phyloP scores from a whole-genome alignment of 1,140 invertebrate genomes.

The Euura lappo region DNA sequence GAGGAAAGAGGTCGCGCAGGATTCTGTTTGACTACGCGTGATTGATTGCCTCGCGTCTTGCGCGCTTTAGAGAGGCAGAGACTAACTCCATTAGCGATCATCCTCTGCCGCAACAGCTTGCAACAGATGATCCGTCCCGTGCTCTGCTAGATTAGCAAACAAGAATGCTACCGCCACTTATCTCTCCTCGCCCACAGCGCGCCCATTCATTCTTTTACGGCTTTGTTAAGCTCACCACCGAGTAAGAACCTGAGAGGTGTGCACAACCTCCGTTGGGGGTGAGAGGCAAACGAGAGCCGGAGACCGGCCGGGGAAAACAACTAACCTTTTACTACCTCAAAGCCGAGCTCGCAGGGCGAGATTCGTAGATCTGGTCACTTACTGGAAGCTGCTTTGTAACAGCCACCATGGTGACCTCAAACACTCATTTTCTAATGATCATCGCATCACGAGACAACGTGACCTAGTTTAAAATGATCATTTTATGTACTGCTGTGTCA shows the following conservation, averaged over 20 bases:
- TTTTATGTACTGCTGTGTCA: no score
- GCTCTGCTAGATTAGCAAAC: conserved; percentile 48
- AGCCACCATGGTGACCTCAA: no score
- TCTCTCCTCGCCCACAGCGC: conserved; percentile 37
- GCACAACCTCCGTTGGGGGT: neutral
- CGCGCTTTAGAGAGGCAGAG: conserved; percentile 13
- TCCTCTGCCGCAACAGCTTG: conserved; percentile 41
- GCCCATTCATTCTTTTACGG: conserved; percentile 38
- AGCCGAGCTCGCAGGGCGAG: no score
- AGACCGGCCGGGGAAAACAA: neutral
- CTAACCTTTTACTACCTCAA: neutral
- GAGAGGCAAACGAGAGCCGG: neutral
- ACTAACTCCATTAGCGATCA: conserved; percentile 49
- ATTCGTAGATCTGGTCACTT: no score
- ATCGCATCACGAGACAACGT: no score
- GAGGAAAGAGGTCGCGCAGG: conserved; percentile 12
- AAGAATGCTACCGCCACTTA: conserved; percentile 42
- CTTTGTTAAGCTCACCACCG: conserved; percentile 19
- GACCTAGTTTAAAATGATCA: no score
- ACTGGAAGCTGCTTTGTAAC: no score
- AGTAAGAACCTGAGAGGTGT: neutral
- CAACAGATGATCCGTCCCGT: conserved; percentile 46
- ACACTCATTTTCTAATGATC: no score
- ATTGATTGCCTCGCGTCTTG: conserved; percentile 37
- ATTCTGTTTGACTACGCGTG: conserved; percentile 41